Conservation (phyloP, 2,888 invertebrate species). For the Monopis laevigella region DNA sequence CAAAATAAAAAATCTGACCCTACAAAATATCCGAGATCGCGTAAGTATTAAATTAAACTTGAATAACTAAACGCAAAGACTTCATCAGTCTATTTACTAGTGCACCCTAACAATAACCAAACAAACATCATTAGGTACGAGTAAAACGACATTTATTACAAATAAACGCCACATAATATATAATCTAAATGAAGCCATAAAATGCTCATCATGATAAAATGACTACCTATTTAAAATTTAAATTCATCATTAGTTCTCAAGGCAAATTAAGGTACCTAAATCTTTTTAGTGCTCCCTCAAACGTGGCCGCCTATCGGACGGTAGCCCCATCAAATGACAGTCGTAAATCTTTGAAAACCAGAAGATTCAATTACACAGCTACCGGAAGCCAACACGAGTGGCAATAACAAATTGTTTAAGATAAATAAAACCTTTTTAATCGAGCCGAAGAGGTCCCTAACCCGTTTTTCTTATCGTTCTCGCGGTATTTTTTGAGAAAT, state of each 20-base stretch:
- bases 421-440: slow-evolving; percentile 61
- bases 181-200: slow-evolving; percentile 7
- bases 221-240: slow-evolving; percentile 9
- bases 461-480: slow-evolving; percentile 42
- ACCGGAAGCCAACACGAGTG: slow-evolving; percentile 56
- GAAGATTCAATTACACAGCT: slow-evolving; percentile 64
- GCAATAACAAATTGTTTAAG: slow-evolving; percentile 64
- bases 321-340: slow-evolving; percentile 48
- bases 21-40: no score
- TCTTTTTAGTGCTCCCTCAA: slow-evolving; percentile 1
- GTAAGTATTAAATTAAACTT: no score
- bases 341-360: slow-evolving; percentile 58
- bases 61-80: no score
- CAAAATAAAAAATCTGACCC: no score
- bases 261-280: slow-evolving; percentile 6
- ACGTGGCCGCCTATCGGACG: slow-evolving; percentile 27
- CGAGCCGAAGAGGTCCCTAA: slow-evolving; percentile 32
- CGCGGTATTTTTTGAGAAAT: slow-evolving; percentile 42
- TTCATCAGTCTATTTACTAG: no score
- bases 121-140: no score
- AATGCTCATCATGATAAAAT: slow-evolving; percentile 3
- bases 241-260: slow-evolving; percentile 7
- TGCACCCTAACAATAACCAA: no score
- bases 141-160: no score
- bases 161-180: no score